Evolutionary conservation across 1,140 invertebrate species (phyloP), one percentile per base, ranked within the genome.

Genomic region (Eurosta solidaginis): DNA sequence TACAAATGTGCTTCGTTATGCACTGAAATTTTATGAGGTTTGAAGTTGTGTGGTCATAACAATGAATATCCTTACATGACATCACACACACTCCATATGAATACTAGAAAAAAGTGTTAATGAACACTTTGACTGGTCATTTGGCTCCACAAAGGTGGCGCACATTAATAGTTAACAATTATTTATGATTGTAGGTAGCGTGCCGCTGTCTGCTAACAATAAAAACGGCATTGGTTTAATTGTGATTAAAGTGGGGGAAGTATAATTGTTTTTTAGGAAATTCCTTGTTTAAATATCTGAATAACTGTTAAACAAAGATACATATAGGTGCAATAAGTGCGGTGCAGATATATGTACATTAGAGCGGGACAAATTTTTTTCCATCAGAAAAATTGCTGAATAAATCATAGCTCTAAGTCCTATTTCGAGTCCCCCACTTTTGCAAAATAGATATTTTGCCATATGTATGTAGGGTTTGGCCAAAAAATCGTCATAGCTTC

Each of bases 21-120:
- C 29, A 6, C 40, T 68, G 59, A 36, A 68, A 68, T 68, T 68
- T 68, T 68, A 68, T 68, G 59, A 68, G 33, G 36, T 68, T 68
- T 42, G 59, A 68, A 68, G 59, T 68, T 68, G 59, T 40, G 59
- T 33, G 59, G 59, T 68, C 59, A 68, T 68, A 68, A 68, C 59
- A 68, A 68, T 68, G 59, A 68, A 68, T 68, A n/a, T 68, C 59
- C 59, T 42, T 40, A 68, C 59, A 68, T 68, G 59, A 68, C 33
- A 33, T n/a, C 59, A 68, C 36, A 17, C 59, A 10, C 50, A 54
- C 17, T 54, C 33, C 22, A 40, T 68, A 68, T 22, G 59, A 20
- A 40, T 17, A 33, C 54, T 14, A 52, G 49, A 33, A 36, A 68
- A 33, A 68, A 68, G 59, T 68, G 59, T 68, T 68, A 68, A 68